Evolutionary conservation across 1,140 invertebrate species (phyloP), one percentile per base, ranked within the genome.

Genomic region (Temnothorax longispinosus): DNA sequence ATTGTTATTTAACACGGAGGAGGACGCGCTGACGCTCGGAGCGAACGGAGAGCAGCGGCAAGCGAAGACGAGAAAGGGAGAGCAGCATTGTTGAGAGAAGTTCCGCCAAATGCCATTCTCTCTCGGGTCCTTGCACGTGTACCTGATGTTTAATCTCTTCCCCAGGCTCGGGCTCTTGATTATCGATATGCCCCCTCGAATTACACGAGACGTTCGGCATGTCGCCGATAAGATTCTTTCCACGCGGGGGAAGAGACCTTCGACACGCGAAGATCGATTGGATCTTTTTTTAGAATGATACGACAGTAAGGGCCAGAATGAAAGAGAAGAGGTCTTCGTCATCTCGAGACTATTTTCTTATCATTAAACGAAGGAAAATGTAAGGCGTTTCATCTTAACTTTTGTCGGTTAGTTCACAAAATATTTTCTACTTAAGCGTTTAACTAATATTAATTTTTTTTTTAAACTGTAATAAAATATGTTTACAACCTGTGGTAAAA

Each of bases 1-100:
- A 92, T 93, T 93, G 93, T 93, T 93, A 89, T 89, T 92, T 92
- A 92, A 93, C 91, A 89, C 89, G 88, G 76, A 85, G 88, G 72
- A 85, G 77, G 54, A 58, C 41, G 64, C 60, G 60, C 58, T n/a
- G 67, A 62, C 71, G 50, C 38, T 2, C 8, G 81, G 27, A 27
- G 35, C 2, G 52, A 85, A 67, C 62, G 82, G 50, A 56, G 81
- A 27, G 27, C 27, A 38, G 50, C n/a, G 21, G 47, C 32, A 32
- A 60, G 41, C 35, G 60, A 62, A 15, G 58, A 27, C 32, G 41
- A 80, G 32, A 75, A 76, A 90, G 72, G 65, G 69, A 77, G 15
- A 60, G 27, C 27, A 81, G 86, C 82, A 90, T 92, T 92, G 92
- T 92, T 87, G 77, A 69, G 65, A 69, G 11, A 71, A 89, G 86